phyloP scores from a whole-genome alignment of 37 sponge, comb jelly and placozoan genomes.

The Geodia barretti region DNA sequence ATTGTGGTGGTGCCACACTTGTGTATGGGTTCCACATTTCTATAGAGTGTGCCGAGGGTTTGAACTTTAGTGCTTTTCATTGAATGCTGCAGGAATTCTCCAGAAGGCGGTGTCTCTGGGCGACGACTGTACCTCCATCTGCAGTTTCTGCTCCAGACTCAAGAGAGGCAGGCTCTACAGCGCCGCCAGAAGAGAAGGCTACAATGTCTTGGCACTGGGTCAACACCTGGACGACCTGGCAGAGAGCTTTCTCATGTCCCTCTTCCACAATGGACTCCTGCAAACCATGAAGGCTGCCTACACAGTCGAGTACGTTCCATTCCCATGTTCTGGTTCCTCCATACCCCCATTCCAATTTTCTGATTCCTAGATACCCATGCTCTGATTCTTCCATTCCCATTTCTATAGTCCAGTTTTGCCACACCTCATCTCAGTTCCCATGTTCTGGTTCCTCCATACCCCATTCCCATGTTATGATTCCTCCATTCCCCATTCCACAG shows the following conservation, averaged over 20 bases:
- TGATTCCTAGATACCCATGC: not conserved
- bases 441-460: not conserved
- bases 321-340: not conserved
- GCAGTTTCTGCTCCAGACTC: slow-evolving; percentile 92
- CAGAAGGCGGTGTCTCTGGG: slow-evolving; percentile 67
- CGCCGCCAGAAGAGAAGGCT: slow-evolving; percentile 79
- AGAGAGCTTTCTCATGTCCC: slow-evolving; percentile 95
- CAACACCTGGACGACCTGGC: slow-evolving; percentile 94
- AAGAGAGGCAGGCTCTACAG: slow-evolving; percentile 91
- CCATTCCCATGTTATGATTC: not conserved
- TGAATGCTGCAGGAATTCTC: slow-evolving; percentile 63
- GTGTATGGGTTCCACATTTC: too few species aligned
- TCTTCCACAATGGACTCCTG: slow-evolving; percentile 92
- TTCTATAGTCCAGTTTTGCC: too few species aligned
- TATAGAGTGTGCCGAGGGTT: too few species aligned
- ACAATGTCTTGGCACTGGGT: slow-evolving; percentile 92
- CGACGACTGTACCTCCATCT: slow-evolving; percentile 75
- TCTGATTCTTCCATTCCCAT: not conserved
- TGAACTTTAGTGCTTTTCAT: too few species aligned
- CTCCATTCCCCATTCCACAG: slow-evolving; percentile 16
- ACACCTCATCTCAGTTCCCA: not conserved
- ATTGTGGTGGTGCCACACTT: too few species aligned
- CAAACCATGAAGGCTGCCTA: slow-evolving; percentile 95
- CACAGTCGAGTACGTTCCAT: slow-evolving; percentile 64
- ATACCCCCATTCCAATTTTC: not conserved